phyloP scores from a whole-genome alignment of 2,113 vertebrate species.

The Brienomyrus longianalis region DNA sequence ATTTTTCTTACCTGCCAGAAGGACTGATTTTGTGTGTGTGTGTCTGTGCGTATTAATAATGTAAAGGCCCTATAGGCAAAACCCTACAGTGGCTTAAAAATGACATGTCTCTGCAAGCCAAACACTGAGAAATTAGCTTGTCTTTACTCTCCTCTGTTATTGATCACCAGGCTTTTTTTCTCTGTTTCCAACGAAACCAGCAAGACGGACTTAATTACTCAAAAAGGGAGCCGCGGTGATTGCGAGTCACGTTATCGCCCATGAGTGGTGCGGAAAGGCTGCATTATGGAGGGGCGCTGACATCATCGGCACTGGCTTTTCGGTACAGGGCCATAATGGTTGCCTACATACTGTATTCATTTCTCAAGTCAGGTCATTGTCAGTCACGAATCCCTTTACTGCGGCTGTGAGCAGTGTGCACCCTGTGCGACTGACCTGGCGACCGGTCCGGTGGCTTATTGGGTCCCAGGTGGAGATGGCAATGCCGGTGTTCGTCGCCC shows the following conservation, averaged over 20 bases:
- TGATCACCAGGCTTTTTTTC: constrained; percentile 59
- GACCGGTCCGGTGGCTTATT: neutral
- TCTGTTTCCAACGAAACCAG: constrained; percentile 51
- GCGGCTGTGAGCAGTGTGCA: neutral
- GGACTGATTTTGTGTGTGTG: neutral
- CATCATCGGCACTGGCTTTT: neutral
- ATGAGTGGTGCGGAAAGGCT: constrained; percentile 37
- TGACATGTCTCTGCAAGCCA: constrained; percentile 40
- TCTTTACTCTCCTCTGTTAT: constrained; percentile 48
- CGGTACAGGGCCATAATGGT: neutral
- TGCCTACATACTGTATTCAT: neutral
- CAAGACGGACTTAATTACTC: constrained; percentile 57
- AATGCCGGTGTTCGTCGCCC: neutral
- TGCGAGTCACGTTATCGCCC: constrained; percentile 58
- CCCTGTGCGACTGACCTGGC: neutral
- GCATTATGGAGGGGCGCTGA: constrained; percentile 24
- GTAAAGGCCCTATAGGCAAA: constrained; percentile 13
- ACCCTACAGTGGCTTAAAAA: constrained; percentile 26
- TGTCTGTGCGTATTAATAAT: neutral
- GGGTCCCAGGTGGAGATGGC: neutral
- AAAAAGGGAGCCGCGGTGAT: constrained; percentile 53
- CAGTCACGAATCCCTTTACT: neutral
- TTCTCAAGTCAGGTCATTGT: neutral
- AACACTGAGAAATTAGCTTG: constrained; percentile 46
- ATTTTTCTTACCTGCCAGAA: neutral